Conservation (phyloP, 37 sponge, comb jelly and placozoan genomes). For the Aphrocallistes beatrix region DNA sequence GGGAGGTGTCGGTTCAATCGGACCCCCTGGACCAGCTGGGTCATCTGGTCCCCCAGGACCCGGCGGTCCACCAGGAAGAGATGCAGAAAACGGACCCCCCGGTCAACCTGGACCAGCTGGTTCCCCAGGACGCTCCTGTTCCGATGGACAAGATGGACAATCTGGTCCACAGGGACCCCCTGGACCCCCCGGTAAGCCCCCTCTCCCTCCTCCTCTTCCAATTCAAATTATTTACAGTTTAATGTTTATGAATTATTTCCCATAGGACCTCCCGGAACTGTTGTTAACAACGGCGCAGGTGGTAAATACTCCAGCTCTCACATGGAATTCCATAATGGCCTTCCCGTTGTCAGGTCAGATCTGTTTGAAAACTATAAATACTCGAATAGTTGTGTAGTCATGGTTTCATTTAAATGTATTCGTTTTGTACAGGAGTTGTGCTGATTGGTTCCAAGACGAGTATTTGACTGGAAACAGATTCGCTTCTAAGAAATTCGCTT, state of each 20-base stretch:
- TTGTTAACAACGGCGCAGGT: background rate
- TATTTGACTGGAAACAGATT: background rate
- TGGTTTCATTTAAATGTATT: background rate
- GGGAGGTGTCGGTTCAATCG: background rate
- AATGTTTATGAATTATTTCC: too few relatives aligned
- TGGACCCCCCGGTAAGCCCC: background rate
- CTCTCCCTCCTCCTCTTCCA: too few relatives aligned
- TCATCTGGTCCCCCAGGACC: background rate
- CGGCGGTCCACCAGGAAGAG: background rate
- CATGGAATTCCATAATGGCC: constrained; percentile 14
- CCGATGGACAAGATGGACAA: background rate
- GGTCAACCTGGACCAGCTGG: background rate
- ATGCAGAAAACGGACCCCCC: background rate
- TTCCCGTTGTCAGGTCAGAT: constrained; percentile 5
- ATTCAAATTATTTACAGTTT: too few relatives aligned
- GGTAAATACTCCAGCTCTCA: constrained; percentile 12
- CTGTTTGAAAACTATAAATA: background rate
- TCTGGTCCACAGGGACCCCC: too few relatives aligned
- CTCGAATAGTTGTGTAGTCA: background rate
- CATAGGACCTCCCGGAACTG: background rate
- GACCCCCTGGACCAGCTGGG: background rate
- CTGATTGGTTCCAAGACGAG: constrained; percentile 14
- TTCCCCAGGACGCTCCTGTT: background rate
- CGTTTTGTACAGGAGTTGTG: background rate
- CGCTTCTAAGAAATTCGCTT: background rate